Evolutionary conservation across 2,797 vertebrate genomes (phyloP), one percentile per base, ranked within the genome.

Genomic region (Apodemus agrarius): DNA sequence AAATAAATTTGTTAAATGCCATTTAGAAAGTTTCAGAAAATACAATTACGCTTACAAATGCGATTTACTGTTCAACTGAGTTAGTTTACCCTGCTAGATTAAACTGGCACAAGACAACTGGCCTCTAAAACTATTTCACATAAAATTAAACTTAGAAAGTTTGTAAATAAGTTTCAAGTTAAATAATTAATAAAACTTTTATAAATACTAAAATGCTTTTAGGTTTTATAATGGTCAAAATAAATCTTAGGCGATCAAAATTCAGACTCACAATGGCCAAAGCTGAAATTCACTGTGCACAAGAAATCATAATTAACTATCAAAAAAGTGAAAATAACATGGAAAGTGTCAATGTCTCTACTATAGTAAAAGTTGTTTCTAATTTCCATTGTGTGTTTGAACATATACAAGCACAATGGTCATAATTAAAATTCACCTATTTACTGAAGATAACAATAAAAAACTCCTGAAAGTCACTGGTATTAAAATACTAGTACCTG

Each of bases 1-100:
- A 87, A 91, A 91, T 67, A 95, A 93, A 89, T 93, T 65, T 86
- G 92, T 94, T 93, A 91, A 94, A 85, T 78, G 26, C 10, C 65
- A 65, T 74, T 93, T 93, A 83, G 80, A 93, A 94, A 79, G 63
- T 59, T 96, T 95, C 74, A 94, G 54, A 95, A 94, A 89, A 97
- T 67, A 1, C 85, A 93, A 94, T 93, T 96, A 86, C 79, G 57
- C 90, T 67, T 89, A 61, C 75, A 93, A 91, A 72, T 86, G 59
- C 17, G 24, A 89, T 91, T 95, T 74, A 85, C 46, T 89, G 21
- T 86, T 82, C 40, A 93, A 92, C 79, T 19, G 3, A 94, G 16
- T 91, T 78, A 75, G 57, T 76, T 83, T 89, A 79, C 59, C 81
- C 59, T 65, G 34, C 74, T 82, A 24, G 24, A 91, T 83, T 82